A percentile compares a stretch with the other conserved stretches of the same genome.
Evolutionary conservation across 2,888 invertebrate genomes (phyloP).

Genomic region (Allygus modestus): DNA sequence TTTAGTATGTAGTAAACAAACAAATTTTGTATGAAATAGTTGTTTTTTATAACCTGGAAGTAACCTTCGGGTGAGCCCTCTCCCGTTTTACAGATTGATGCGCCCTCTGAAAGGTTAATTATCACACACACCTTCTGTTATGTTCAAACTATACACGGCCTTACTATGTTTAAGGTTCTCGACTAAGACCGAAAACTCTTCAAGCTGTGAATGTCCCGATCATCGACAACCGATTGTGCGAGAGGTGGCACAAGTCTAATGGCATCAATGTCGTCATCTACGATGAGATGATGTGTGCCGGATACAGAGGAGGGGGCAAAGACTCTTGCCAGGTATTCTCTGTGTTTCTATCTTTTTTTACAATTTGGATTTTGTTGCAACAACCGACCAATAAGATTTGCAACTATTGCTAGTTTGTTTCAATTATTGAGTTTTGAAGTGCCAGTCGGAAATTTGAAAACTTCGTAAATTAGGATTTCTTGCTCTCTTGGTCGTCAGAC

Average conservation of each 20-base stretch:
- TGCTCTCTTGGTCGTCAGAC: too few relatives aligned
- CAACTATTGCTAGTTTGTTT: too few relatives aligned
- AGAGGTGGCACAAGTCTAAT: constrained; percentile 83
- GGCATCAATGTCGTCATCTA: constrained; percentile 94
- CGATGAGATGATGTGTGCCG: constrained; percentile 97
- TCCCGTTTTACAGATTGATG: too few relatives aligned
- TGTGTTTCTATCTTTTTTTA: not conserved
- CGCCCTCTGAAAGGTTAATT: too few relatives aligned
- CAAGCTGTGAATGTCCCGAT: constrained; percentile 96
- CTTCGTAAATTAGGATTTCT: too few relatives aligned
- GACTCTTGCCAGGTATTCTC: constrained; percentile 82
- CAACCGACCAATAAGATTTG: not conserved
- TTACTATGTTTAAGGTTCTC: constrained; percentile 80
- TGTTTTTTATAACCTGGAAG: too few relatives aligned
- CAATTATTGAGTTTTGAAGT: too few relatives aligned
- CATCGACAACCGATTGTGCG: constrained; percentile 89
- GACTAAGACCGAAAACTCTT: constrained; percentile 91
- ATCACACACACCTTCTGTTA: too few relatives aligned
- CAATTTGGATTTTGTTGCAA: not conserved
- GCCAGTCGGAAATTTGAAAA: too few relatives aligned
- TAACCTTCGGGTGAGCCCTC: too few relatives aligned
- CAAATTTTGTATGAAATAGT: too few relatives aligned
- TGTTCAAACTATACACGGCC: constrained; percentile 11
- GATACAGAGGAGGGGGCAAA: constrained; percentile 92
- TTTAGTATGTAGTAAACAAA: too few relatives aligned